Base-by-base conservation (phyloP, 2,113 vertebrate genomes). In the Puffinus mauretanicus region DNA sequence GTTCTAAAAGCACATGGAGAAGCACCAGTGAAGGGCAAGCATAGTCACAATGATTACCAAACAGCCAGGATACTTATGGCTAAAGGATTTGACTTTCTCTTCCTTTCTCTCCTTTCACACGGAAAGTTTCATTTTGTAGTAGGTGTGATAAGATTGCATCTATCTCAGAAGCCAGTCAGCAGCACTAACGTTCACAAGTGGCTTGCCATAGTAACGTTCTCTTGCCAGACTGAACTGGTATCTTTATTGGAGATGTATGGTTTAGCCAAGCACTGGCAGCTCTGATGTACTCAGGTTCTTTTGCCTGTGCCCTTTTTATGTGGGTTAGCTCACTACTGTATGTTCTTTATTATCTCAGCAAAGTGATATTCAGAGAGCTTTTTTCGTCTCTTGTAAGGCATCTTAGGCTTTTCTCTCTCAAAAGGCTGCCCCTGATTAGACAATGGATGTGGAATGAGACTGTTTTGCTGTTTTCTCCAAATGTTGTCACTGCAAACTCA, bases 401-500 rank as follows among this genome's bases (percentile, higher is more conserved):
- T 67, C 11, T 84, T 91, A 30, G 40, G 62, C 40, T 88, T 88
- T 94, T 86, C n/a, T 67, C 4, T 78, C 38, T 75, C 60, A 70
- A 64, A 83, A 83, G 42, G 32, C 60, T 92, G 34, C 57, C 51
- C 13, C 32, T 55, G 82, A 55, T 88, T 61, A 92, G 25, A 51
- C 51, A 62, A 16, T 26, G 57, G 38, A 71, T 83, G 38, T 78
- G 30, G 34, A 93, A 54, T 51, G n/a, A 70, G 46, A 30, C n/a
- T 88, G 36, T 65, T 96, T 82, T 88, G 42, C 46, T 92, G 54
- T 79, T 93, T 96, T 81, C 58, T 66, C 40, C 62, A 80, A 89
- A 69, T 76, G 27, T 82, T 93, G 73, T 91, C 70, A 90, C 44
- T 80, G 69, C 44, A 85, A 76, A 85, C 20, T 34, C 60, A 84